phyloP scores from a whole-genome alignment of 1,140 invertebrate genomes.

The Pseudomyrmex pallidus region DNA sequence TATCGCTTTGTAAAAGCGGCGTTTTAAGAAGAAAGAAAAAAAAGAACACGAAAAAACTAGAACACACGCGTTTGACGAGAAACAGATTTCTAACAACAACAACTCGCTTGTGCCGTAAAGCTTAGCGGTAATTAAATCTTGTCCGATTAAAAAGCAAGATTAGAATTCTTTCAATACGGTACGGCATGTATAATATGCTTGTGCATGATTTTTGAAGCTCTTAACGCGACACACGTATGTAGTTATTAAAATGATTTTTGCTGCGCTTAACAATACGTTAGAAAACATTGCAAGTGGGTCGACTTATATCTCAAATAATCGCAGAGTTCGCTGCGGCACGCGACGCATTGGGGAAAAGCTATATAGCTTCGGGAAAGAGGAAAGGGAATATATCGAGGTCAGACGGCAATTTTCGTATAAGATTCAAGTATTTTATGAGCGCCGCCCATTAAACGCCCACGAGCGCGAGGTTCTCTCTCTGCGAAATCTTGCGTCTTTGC shows the following conservation, averaged over 20 bases:
- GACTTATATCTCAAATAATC: slow-evolving; percentile 66
- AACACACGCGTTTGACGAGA: neutral
- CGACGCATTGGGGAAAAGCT: slow-evolving; percentile 16
- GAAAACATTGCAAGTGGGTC: slow-evolving; percentile 63
- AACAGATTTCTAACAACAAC: neutral
- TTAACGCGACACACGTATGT: neutral
- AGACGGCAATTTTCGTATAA: slow-evolving; percentile 60
- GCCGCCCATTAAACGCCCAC: slow-evolving; percentile 46
- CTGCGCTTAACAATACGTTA: slow-evolving; percentile 21
- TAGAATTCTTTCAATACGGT: too few relatives aligned
- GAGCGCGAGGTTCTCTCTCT: slow-evolving; percentile 21
- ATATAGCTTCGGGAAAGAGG: neutral
- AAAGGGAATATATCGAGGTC: slow-evolving; percentile 43
- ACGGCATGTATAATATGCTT: neutral
- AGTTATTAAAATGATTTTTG: slow-evolving; percentile 33
- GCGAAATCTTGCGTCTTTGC: slow-evolving; percentile 12
- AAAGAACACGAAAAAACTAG: neutral
- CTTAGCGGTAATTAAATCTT: neutral
- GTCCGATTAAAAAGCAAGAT: neutral
- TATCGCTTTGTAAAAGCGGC: neutral
- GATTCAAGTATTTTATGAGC: slow-evolving; percentile 63
- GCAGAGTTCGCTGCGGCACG: slow-evolving; percentile 51
- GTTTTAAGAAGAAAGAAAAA: neutral
- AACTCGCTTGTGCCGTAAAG: neutral
- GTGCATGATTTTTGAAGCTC: neutral